phyloP scores from a whole-genome alignment of 2,797 vertebrate genomes.

The Mus caroli region DNA sequence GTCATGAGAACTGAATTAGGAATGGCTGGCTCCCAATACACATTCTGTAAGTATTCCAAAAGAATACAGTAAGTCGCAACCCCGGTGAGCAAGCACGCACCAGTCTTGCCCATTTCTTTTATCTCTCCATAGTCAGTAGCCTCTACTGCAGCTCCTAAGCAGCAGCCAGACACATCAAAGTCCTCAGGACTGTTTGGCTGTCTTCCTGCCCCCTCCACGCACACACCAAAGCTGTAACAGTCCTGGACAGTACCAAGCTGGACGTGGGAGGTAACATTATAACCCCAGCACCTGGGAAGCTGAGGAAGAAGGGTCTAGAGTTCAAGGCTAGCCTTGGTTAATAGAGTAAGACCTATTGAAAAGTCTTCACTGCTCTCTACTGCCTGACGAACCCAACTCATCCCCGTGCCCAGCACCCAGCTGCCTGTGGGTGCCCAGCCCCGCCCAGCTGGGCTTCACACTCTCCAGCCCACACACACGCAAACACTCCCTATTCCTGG shows the following conservation, averaged over 20 bases:
- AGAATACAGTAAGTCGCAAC: not conserved
- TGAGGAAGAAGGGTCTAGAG: not conserved
- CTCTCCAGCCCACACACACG: not conserved
- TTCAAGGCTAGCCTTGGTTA: not conserved
- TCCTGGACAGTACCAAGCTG: not conserved
- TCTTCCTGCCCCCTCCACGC: not conserved
- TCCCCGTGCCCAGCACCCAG: not conserved
- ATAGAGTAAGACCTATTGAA: not conserved
- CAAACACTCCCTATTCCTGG: not conserved
- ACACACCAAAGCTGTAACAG: not conserved
- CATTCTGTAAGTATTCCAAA: not conserved
- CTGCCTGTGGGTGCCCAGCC: too few species aligned
- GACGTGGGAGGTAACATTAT: not conserved
- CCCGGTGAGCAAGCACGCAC: not conserved
- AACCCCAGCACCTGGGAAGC: not conserved
- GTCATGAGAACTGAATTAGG: not conserved
- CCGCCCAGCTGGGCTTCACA: not conserved
- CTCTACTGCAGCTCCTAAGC: not conserved
- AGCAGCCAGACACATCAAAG: not conserved
- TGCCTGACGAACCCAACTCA: not conserved
- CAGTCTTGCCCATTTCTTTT: not conserved
- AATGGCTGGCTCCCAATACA: not conserved
- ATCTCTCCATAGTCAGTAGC: not conserved
- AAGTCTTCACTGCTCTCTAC: not conserved
- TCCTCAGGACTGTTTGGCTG: not conserved